These are phyloP conservation scores for Carettochelys insculpta DNA, from an alignment of 2,113 vertebrate species.

Conservation along the genomic window DNA sequence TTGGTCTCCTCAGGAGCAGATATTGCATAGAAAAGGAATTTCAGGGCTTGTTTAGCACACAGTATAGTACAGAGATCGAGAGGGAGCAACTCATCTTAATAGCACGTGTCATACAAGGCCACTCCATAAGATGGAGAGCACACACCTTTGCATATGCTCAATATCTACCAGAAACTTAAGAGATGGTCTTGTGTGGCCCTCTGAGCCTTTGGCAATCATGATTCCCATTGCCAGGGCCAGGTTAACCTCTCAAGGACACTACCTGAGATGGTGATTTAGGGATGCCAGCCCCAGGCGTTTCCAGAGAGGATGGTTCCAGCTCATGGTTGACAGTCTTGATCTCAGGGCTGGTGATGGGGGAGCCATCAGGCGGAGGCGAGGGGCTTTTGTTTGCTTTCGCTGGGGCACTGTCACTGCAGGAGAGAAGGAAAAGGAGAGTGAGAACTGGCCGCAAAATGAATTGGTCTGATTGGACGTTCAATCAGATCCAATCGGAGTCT, in stretches of 20 bases:
- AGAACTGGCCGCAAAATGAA: conserved; percentile 29
- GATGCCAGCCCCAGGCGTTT: conserved; percentile 84
- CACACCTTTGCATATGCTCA: neutral
- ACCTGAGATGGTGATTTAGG: conserved; percentile 98
- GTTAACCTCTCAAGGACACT: conserved; percentile 40
- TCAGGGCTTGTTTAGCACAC: neutral
- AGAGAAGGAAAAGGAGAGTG: conserved; percentile 20
- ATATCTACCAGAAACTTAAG: neutral
- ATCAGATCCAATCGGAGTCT: neutral
- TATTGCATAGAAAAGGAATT: neutral
- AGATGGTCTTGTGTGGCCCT: neutral
- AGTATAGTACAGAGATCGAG: no score
- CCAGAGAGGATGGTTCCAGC: conserved; percentile 72
- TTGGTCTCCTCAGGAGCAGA: neutral
- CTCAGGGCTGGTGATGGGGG: conserved; percentile 78
- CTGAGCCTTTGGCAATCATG: neutral
- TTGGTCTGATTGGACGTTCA: conserved; percentile 15
- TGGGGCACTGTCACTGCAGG: conserved; percentile 77
- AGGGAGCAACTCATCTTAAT: neutral
- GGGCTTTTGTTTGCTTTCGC: conserved; percentile 81
- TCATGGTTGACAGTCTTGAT: conserved; percentile 88
- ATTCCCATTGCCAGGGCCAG: neutral
- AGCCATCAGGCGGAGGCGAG: conserved; percentile 78
- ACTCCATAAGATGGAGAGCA: neutral
- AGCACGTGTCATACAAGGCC: neutral